phyloP scores from a whole-genome alignment of 2,888 invertebrate species.

The Abrostola tripartita region DNA sequence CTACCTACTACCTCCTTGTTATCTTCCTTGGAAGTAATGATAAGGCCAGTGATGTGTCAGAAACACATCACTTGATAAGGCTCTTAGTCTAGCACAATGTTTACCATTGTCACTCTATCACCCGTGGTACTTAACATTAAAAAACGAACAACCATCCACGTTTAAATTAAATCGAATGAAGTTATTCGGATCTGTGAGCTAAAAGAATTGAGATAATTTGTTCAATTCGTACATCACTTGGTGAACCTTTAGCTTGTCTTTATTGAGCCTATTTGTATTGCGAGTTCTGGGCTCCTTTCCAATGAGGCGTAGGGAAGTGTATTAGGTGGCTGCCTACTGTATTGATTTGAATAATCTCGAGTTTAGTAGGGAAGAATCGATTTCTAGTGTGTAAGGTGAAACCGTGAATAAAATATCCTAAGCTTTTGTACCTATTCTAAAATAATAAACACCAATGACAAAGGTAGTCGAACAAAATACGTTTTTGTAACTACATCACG shows the following conservation, averaged over 20 bases:
- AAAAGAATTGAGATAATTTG: conserved; percentile 59
- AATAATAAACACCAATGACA: background rate
- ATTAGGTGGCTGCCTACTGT: conserved; percentile 36
- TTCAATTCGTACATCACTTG: conserved; percentile 49
- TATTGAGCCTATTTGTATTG: conserved; percentile 62
- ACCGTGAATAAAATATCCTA: conserved; percentile 49
- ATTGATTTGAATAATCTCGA: conserved; percentile 56
- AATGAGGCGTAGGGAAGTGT: conserved; percentile 40
- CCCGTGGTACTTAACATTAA: no score
- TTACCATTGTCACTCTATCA: no score
- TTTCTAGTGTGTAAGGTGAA: conserved; percentile 25
- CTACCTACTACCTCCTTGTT: no score
- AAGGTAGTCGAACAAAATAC: background rate
- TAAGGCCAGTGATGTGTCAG: no score
- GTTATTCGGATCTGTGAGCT: conserved; percentile 48
- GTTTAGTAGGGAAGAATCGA: conserved; percentile 30
- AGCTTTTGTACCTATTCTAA: conserved; percentile 10
- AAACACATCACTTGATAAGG: no score
- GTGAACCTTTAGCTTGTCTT: conserved; percentile 54
- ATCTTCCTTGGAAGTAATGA: no score
- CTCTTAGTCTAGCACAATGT: no score
- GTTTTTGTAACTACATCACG: background rate
- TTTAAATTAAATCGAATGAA: conserved; percentile 43
- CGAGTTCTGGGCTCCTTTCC: conserved; percentile 38
- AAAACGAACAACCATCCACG: no score